phyloP scores from a whole-genome alignment of 2,888 invertebrate species.

The Melinopterus prodromus region DNA sequence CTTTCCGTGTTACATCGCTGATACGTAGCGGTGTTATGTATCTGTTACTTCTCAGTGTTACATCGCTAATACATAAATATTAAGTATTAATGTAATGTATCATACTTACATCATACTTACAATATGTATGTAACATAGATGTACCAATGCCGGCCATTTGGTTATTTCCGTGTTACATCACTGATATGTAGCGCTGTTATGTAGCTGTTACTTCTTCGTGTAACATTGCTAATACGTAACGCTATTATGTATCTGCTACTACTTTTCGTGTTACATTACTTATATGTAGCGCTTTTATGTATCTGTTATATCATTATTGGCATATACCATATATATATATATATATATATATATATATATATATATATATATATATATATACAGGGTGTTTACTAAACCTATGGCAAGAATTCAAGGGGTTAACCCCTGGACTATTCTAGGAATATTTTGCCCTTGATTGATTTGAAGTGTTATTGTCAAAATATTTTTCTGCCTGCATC shows the following conservation, averaged over 20 bases:
- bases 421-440: no score
- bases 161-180: background rate
- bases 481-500: no score
- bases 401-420: no score
- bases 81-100: background rate
- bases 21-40: background rate
- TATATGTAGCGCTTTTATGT: background rate
- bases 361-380: no score
- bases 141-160: no score
- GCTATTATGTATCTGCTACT: background rate
- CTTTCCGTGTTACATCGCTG: background rate
- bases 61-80: background rate
- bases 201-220: background rate
- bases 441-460: no score
- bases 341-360: background rate
- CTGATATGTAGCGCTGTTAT: background rate
- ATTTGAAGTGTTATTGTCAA: no score
- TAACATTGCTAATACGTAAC: background rate
- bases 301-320: background rate
- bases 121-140: no score
- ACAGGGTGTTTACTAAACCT: no score
- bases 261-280: no score
- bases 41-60: background rate
- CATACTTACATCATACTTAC: no score
- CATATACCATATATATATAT: background rate